Percentiles rank a stretch among this genome's conserved stretches.
Evolutionary conservation across 2,888 invertebrate genomes (phyloP).

Genomic region (Heliconius hortense): DNA sequence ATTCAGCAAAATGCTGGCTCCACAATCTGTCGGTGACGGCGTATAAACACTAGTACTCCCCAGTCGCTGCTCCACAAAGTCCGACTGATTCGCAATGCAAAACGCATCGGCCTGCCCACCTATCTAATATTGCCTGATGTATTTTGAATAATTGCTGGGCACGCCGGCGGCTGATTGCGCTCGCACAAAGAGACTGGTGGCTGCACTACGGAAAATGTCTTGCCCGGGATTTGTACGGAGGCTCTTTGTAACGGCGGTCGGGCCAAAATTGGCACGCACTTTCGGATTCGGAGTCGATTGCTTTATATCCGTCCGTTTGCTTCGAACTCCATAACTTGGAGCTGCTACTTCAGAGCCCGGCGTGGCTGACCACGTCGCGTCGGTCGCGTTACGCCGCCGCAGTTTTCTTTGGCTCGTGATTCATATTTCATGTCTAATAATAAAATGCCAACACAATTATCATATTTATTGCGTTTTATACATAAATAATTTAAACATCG

Average conservation of each 20-base stretch:
- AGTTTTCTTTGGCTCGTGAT: constrained; percentile 15
- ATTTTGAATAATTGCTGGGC: constrained; percentile 80
- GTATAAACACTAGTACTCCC: constrained; percentile 68
- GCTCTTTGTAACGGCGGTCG: constrained; percentile 46
- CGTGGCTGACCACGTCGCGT: neutral
- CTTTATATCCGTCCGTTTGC: constrained; percentile 19
- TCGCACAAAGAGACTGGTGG: constrained; percentile 65
- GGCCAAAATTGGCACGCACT: constrained; percentile 45
- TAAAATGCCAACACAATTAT: constrained; percentile 30
- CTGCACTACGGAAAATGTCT: constrained; percentile 68
- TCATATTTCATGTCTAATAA: constrained; percentile 30
- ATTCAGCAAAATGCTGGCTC: constrained; percentile 68
- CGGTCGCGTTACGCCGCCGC: neutral
- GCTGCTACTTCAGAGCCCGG: too few relatives aligned
- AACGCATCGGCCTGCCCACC: constrained; percentile 74
- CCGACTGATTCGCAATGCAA: constrained; percentile 79
- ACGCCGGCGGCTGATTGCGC: constrained; percentile 69
- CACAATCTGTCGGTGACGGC: constrained; percentile 65
- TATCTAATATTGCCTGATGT: constrained; percentile 80
- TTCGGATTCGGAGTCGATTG: constrained; percentile 36
- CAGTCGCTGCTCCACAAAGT: constrained; percentile 64
- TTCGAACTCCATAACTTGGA: neutral
- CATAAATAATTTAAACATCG: constrained; percentile 28
- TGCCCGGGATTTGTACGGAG: constrained; percentile 58
- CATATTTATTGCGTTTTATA: constrained; percentile 37